These are phyloP conservation scores for Teleogryllus occipitalis DNA, from an alignment of 1,140 invertebrate genomes.

Conservation along the genomic window DNA sequence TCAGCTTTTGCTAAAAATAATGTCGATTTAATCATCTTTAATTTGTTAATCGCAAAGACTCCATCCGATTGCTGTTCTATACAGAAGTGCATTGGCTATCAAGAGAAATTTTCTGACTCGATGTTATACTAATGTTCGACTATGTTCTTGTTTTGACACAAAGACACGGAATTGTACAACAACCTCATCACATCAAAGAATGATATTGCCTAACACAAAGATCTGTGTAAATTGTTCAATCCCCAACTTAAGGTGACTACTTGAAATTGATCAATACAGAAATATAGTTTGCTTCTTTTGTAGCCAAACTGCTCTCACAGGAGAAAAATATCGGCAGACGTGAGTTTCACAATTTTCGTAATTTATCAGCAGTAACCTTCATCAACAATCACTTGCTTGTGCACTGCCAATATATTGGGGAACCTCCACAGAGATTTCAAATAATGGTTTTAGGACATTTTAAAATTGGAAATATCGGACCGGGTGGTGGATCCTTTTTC, in stretches of 20 bases:
- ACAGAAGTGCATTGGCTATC: too few relatives aligned
- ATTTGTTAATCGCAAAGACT: too few relatives aligned
- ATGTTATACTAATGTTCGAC: too few relatives aligned
- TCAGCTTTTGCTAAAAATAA: too few relatives aligned
- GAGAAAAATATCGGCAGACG: conserved; percentile 33
- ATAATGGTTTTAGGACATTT: conserved; percentile 27
- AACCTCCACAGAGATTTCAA: conserved; percentile 28
- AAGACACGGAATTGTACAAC: too few relatives aligned
- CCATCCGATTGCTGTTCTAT: too few relatives aligned
- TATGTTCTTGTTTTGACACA: too few relatives aligned
- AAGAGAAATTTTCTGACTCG: too few relatives aligned
- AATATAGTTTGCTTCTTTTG: conserved; percentile 32
- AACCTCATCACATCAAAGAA: too few relatives aligned
- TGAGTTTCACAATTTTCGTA: conserved; percentile 31
- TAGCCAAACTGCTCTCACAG: conserved; percentile 32
- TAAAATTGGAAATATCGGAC: conserved; percentile 16
- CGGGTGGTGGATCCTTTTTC: background rate
- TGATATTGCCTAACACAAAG: too few relatives aligned
- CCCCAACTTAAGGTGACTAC: conserved; percentile 31
- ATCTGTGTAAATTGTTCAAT: too few relatives aligned
- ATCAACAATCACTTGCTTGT: conserved; percentile 24
- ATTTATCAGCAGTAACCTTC: conserved; percentile 29
- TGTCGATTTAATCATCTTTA: too few relatives aligned
- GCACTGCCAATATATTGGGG: background rate
- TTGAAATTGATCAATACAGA: conserved; percentile 37